Conservation (phyloP, 2,797 vertebrate genomes). For the Pangasius djambal region DNA sequence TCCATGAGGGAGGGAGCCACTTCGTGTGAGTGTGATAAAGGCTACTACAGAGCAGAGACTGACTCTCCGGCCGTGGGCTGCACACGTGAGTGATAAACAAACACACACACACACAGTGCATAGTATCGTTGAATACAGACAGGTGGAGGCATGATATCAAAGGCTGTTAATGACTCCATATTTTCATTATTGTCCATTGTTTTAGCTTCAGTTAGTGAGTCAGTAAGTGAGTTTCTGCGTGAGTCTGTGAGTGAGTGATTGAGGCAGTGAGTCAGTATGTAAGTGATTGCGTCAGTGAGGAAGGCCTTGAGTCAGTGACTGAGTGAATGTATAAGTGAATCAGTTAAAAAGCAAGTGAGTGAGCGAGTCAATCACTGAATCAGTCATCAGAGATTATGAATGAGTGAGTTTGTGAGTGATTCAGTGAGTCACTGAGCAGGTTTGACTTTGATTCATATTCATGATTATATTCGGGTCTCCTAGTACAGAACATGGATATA, state of each 20-base stretch:
- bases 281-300: neutral
- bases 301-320: neutral
- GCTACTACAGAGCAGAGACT: slow-evolving; percentile 89
- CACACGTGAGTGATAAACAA: slow-evolving; percentile 84
- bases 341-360: neutral
- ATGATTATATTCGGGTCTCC: neutral
- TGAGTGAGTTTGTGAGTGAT: neutral
- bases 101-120: neutral
- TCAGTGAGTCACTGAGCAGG: neutral
- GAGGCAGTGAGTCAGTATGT: neutral
- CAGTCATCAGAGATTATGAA: neutral
- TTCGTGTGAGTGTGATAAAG: slow-evolving; percentile 91
- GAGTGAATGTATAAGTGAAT: neutral
- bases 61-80: slow-evolving; percentile 95
- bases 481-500: neutral
- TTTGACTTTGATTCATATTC: neutral
- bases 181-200: neutral
- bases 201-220: neutral
- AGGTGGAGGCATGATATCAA: neutral
- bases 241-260: neutral
- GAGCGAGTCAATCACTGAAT: neutral
- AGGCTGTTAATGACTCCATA: neutral
- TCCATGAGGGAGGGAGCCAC: slow-evolving; percentile 92
- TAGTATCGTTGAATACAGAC: neutral
- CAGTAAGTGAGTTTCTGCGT: neutral